Conservation (phyloP, 2,113 vertebrate genomes). For the Notothenia rossii region DNA sequence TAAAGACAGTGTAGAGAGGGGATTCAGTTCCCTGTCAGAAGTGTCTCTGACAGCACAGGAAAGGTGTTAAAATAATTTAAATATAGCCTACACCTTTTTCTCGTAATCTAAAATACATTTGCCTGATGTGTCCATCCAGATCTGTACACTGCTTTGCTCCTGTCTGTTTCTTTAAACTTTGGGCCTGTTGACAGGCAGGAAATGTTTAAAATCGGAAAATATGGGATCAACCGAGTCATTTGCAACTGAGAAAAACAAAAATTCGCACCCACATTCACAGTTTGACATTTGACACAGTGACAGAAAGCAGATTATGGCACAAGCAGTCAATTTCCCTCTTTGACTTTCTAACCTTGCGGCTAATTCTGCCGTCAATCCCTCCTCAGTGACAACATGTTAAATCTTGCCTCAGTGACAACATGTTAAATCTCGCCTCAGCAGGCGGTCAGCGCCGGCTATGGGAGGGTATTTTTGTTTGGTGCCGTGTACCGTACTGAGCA, state of each 20-base stretch:
- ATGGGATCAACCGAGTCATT: not conserved
- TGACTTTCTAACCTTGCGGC: conserved; percentile 48
- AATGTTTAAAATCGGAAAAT: no score
- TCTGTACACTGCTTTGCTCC: no score
- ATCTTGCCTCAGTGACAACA: not conserved
- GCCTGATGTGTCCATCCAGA: no score
- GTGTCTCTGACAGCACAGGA: no score
- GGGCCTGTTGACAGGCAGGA: no score
- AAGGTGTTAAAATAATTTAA: no score
- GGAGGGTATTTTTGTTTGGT: conserved; percentile 20
- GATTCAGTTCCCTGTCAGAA: no score
- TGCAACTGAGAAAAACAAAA: conserved; percentile 22
- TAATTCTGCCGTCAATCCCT: conserved; percentile 62
- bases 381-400: conserved; percentile 29
- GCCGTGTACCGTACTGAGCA: conserved; percentile 19
- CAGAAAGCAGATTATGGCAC: conserved; percentile 33
- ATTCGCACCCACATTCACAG: conserved; percentile 5
- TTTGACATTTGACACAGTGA: conserved; percentile 16
- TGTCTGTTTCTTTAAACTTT: no score
- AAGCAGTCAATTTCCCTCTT: conserved; percentile 34
- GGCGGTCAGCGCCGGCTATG: conserved; percentile 25
- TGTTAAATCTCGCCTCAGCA: conserved; percentile 46
- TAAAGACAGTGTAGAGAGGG: no score
- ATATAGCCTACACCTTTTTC: no score
- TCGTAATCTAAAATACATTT: no score